Conservation (phyloP, 1,140 invertebrate genomes). For the Zaprionus lachaisei region DNA sequence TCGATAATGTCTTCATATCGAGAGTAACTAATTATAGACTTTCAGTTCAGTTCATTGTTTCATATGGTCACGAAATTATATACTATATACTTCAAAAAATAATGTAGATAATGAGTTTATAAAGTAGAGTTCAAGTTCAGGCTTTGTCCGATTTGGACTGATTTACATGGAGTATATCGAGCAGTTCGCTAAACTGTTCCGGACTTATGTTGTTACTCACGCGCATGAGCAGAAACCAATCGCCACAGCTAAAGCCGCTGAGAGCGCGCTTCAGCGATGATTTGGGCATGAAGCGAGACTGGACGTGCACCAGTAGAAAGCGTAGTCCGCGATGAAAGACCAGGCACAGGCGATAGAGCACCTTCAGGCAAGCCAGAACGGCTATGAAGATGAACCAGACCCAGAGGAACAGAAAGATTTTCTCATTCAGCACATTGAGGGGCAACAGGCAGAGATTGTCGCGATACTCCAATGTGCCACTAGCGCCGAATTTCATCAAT, state of each 20-base stretch:
- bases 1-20: constrained; percentile 62
- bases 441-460: constrained; percentile 91
- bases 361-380: constrained; percentile 87
- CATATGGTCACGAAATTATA: constrained; percentile 7
- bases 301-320: constrained; percentile 85
- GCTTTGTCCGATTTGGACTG: constrained; percentile 28
- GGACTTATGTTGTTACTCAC: constrained; percentile 89
- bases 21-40: constrained; percentile 19
- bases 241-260: constrained; percentile 85
- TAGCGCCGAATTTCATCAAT: constrained; percentile 88
- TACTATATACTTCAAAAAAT: background rate
- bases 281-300: constrained; percentile 68
- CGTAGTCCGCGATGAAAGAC: constrained; percentile 67
- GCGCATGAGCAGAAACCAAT: constrained; percentile 89
- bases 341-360: constrained; percentile 86
- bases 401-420: constrained; percentile 92
- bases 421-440: constrained; percentile 92
- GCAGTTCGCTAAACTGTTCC: constrained; percentile 86
- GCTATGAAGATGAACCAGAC: constrained; percentile 91
- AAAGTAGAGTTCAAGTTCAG: constrained; percentile 11
- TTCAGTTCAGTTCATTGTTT: constrained; percentile 11
- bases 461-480: constrained; percentile 86
- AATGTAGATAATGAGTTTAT: background rate
- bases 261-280: constrained; percentile 41
- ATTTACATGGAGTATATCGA: constrained; percentile 84